A percentile compares a stretch with the other conserved stretches of the same genome.
Evolutionary conservation across 2,797 vertebrate genomes (phyloP).

Genomic region (Helicolenus hilgendorfi): DNA sequence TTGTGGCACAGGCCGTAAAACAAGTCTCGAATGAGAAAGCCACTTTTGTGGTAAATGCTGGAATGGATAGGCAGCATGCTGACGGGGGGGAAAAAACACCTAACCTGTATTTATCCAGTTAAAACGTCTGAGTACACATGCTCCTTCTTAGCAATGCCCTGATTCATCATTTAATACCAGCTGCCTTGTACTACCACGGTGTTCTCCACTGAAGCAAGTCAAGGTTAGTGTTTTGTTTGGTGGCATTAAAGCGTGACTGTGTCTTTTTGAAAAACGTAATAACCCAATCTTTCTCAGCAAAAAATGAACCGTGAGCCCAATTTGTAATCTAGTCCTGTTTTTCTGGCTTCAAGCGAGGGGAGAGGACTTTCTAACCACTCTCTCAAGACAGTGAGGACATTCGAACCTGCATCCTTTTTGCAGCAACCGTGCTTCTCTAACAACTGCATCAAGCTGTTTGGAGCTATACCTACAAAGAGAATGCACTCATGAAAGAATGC

Average conservation of each 20-base stretch:
- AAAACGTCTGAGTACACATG: conserved; percentile 13
- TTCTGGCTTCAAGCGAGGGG: background rate
- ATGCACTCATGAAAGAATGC: too few relatives aligned
- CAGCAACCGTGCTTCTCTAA: background rate
- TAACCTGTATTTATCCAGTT: conserved; percentile 47
- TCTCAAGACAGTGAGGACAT: too few relatives aligned
- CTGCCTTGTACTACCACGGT: background rate
- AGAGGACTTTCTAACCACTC: background rate
- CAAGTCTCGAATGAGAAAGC: background rate
- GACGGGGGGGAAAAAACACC: background rate
- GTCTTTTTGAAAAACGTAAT: background rate
- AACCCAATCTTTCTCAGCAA: background rate
- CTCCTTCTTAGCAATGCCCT: background rate
- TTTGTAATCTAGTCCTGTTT: background rate
- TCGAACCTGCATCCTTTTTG: too few relatives aligned
- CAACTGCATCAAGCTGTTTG: background rate
- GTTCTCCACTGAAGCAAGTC: background rate
- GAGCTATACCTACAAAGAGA: too few relatives aligned
- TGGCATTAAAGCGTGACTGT: background rate
- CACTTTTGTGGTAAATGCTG: conserved; percentile 7
- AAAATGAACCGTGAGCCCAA: background rate
- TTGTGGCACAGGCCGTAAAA: background rate
- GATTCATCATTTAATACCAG: conserved; percentile 3
- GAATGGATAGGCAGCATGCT: conserved; percentile 17
- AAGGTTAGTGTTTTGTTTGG: background rate